phyloP scores from a whole-genome alignment of 2,113 vertebrate species.

The Ascaphus truei region DNA sequence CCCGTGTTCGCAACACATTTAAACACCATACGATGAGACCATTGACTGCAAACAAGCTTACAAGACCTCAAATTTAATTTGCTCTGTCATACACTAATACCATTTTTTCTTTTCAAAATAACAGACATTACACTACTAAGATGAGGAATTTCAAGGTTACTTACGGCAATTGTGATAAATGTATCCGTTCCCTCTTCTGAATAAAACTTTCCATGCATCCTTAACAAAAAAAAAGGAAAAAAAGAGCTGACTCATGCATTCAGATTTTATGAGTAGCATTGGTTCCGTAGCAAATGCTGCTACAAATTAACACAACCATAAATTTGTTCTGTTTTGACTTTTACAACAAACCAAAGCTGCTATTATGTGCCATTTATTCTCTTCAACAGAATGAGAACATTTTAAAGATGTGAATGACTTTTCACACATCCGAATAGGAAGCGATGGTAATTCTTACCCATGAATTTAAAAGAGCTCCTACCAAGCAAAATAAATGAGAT shows the following conservation, averaged over 20 bases:
- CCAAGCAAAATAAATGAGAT: neutral
- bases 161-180: too few species aligned
- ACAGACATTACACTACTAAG: too few species aligned
- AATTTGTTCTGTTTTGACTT: neutral
- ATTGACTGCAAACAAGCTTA: too few species aligned
- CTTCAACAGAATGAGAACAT: neutral
- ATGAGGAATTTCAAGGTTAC: too few species aligned
- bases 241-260: neutral
- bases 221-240: too few species aligned
- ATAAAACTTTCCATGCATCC: too few species aligned
- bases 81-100: too few species aligned
- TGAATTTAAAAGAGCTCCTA: neutral
- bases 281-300: neutral
- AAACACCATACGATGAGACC: too few species aligned
- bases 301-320: slow-evolving; percentile 2
- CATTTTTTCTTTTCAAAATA: too few species aligned
- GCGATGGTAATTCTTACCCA: neutral
- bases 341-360: neutral
- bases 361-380: neutral
- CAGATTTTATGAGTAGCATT: neutral
- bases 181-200: too few species aligned
- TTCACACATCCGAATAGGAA: neutral
- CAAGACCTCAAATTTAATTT: too few species aligned
- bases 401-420: neutral
- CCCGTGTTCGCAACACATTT: too few species aligned